A percentile compares a stretch with the other conserved stretches of the same genome.
Conservation (phyloP, 1,140 invertebrate species). For the Zaprionus nigranus region DNA sequence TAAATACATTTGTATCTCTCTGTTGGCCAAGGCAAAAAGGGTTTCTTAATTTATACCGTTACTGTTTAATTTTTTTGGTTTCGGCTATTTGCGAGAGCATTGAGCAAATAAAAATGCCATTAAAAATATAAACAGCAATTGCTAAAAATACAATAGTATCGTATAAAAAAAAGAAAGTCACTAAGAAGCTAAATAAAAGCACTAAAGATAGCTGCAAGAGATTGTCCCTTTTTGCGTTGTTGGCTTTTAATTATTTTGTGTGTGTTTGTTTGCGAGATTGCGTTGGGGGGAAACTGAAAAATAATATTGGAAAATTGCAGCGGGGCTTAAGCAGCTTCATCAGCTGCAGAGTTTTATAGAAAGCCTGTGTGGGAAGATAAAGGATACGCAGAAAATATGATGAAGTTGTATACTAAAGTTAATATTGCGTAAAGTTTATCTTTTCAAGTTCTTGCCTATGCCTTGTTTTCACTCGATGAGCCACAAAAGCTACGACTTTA, state of each 20-base stretch:
- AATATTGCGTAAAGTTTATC: too few relatives aligned
- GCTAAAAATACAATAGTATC: constrained; percentile 11
- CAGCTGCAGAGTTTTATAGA: too few relatives aligned
- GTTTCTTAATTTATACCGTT: background rate
- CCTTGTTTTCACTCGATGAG: background rate
- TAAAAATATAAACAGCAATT: constrained; percentile 19
- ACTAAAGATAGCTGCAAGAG: constrained; percentile 1
- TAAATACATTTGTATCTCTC: constrained; percentile 51
- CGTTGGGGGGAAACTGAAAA: background rate
- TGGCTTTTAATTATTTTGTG: constrained; percentile 1
- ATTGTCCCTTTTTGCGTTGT: constrained; percentile 15
- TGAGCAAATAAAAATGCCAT: constrained; percentile 11
- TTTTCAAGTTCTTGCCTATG: too few relatives aligned
- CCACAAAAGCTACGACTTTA: background rate
- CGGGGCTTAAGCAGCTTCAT: background rate
- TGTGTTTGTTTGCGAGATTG: constrained; percentile 1
- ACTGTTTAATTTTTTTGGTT: background rate
- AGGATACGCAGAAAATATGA: too few relatives aligned
- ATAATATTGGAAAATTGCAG: background rate
- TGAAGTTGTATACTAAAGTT: too few relatives aligned
- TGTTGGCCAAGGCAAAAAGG: constrained; percentile 7
- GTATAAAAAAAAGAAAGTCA: constrained; percentile 4
- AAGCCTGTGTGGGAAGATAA: background rate
- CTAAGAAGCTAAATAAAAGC: background rate
- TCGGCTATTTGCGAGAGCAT: background rate